phyloP scores from a whole-genome alignment of 2,888 invertebrate genomes.

The Diaprepes abbreviatus region DNA sequence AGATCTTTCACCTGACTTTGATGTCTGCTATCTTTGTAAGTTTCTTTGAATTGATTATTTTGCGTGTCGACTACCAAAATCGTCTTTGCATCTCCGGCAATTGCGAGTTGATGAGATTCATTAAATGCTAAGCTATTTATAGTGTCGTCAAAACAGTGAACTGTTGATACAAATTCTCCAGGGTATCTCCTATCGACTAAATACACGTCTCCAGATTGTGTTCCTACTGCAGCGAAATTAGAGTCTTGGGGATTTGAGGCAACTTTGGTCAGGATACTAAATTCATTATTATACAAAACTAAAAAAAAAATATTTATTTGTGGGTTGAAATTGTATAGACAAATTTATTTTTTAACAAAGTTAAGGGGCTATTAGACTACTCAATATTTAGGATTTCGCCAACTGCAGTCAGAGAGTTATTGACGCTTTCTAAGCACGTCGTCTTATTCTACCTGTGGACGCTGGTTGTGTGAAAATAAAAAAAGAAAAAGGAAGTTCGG shows the following conservation, averaged over 20 bases:
- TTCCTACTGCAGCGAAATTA: slow-evolving; percentile 69
- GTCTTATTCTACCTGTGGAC: too few relatives aligned
- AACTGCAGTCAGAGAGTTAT: too few relatives aligned
- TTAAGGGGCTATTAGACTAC: too few relatives aligned
- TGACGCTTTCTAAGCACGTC: too few relatives aligned
- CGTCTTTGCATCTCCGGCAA: slow-evolving; percentile 68
- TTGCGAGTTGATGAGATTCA: slow-evolving; percentile 66
- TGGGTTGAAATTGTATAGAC: too few relatives aligned
- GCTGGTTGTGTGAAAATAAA: too few relatives aligned
- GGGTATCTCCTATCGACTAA: slow-evolving; percentile 70
- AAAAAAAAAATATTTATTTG: too few relatives aligned
- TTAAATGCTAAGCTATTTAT: slow-evolving; percentile 67
- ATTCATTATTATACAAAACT: slow-evolving; percentile 67
- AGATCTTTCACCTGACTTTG: slow-evolving; percentile 71
- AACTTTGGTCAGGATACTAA: slow-evolving; percentile 65
- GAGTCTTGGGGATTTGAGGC: slow-evolving; percentile 66
- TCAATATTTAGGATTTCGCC: too few relatives aligned
- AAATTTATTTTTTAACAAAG: too few relatives aligned
- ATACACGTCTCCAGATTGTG: slow-evolving; percentile 69
- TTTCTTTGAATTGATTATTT: slow-evolving; percentile 59
- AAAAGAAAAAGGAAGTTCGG: too few relatives aligned
- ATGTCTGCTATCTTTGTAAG: slow-evolving; percentile 69
- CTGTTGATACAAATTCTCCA: slow-evolving; percentile 60
- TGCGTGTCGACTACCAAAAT: slow-evolving; percentile 67
- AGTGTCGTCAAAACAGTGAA: slow-evolving; percentile 61